phyloP scores from a whole-genome alignment of 2,888 invertebrate species.

The Pemphredon lugubris region DNA sequence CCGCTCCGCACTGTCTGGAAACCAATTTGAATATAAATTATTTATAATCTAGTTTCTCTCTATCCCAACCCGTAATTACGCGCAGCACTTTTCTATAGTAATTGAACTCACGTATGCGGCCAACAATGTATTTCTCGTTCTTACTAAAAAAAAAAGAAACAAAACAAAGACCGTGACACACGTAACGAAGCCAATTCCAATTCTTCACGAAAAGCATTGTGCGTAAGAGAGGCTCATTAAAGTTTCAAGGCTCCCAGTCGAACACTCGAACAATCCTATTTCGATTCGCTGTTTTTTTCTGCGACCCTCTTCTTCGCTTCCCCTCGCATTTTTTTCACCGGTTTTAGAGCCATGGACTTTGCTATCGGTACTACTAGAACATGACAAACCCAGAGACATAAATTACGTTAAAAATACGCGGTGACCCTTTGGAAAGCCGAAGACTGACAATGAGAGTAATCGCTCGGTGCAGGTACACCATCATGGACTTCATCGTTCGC shows the following conservation, averaged over 20 bases:
- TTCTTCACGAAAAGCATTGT: slow-evolving; percentile 27
- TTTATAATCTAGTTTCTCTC: not conserved
- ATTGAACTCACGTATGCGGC: slow-evolving; percentile 1
- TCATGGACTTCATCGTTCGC: no score
- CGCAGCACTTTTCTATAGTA: not conserved
- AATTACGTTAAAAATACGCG: not conserved
- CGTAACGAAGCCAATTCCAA: not conserved
- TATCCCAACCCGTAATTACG: not conserved
- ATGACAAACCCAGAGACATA: slow-evolving; percentile 30
- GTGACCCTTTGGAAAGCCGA: not conserved
- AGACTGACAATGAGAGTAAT: not conserved
- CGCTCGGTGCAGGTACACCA: not conserved
- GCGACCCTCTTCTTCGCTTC: slow-evolving; percentile 27
- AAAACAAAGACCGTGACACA: slow-evolving; percentile 2
- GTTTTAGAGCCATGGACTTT: slow-evolving; percentile 4
- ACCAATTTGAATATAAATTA: no score
- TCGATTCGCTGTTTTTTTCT: slow-evolving; percentile 42
- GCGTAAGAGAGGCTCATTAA: slow-evolving; percentile 25
- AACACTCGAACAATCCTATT: slow-evolving; percentile 29
- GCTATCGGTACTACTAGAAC: slow-evolving; percentile 45
- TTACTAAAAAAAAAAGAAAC: not conserved
- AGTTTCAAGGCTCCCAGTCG: slow-evolving; percentile 37
- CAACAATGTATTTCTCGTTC: not conserved
- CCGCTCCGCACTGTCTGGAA: not conserved
- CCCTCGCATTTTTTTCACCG: slow-evolving; percentile 16